These are phyloP conservation scores for Boloria selene DNA, from an alignment of 2,888 invertebrate species.

Conservation along the genomic window DNA sequence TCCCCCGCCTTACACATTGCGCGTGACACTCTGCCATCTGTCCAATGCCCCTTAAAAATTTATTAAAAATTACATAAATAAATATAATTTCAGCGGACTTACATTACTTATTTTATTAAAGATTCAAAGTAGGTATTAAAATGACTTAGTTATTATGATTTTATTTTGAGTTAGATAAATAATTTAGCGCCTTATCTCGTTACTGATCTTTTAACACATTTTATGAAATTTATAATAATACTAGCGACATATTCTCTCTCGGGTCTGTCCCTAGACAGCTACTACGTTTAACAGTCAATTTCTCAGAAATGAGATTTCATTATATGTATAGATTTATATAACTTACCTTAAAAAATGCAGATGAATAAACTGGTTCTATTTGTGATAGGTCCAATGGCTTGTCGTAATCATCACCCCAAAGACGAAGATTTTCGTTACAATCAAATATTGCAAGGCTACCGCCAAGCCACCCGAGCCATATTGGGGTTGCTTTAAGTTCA, in stretches of 20 bases:
- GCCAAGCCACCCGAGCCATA: conserved; percentile 88
- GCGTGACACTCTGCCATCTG: conserved; percentile 94
- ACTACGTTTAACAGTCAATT: no score
- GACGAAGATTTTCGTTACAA: conserved; percentile 90
- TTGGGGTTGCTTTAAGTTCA: conserved; percentile 83
- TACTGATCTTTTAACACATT: no score
- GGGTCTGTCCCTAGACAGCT: no score
- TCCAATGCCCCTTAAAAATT: conserved; percentile 90
- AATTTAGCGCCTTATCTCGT: no score
- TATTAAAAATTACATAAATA: background rate
- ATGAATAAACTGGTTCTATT: conserved; percentile 92
- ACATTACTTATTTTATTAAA: background rate
- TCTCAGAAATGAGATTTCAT: no score
- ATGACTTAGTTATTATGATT: no score
- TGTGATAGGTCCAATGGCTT: conserved; percentile 91
- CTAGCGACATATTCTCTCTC: no score
- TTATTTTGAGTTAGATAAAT: no score
- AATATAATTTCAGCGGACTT: background rate
- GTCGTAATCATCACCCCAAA: conserved; percentile 95
- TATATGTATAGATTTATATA: background rate
- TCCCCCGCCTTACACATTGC: conserved; percentile 83
- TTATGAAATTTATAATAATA: conserved; percentile 12
- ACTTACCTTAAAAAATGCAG: conserved; percentile 90
- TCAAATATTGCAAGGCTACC: conserved; percentile 94
- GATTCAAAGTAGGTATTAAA: background rate